phyloP scores from a whole-genome alignment of 2,797 vertebrate species.

The Gymnopithys bicolor region DNA sequence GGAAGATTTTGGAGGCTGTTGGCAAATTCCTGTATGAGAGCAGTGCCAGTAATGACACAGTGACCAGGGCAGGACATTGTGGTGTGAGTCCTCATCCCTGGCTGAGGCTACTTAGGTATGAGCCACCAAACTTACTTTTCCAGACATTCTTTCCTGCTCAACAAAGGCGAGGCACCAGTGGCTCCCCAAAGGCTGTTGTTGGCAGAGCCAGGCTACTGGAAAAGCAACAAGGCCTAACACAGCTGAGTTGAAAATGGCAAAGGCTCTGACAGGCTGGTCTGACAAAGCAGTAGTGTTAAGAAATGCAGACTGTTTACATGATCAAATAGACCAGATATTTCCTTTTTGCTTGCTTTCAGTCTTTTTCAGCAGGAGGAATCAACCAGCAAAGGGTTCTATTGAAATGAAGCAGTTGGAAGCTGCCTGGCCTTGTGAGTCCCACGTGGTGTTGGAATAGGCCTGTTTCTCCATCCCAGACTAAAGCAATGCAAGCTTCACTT shows the following conservation, averaged over 20 bases:
- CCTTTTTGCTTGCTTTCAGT: no score
- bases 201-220: not conserved
- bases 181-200: not conserved
- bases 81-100: not conserved
- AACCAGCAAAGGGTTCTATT: no score
- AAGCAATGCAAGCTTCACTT: not conserved
- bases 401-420: no score
- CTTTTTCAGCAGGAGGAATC: no score
- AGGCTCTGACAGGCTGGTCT: no score
- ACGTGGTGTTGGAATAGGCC: no score
- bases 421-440: no score
- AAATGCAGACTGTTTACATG: no score
- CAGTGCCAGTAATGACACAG: rapidly evolving
- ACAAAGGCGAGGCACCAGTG: not conserved
- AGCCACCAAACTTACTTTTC: not conserved
- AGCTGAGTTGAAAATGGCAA: not conserved
- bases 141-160: not conserved
- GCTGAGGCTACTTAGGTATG: not conserved
- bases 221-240: not conserved
- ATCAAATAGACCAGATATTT: no score
- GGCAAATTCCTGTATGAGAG: not conserved
- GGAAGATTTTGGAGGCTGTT: not conserved
- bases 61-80: not conserved
- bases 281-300: no score
- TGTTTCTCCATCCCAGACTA: not conserved